phyloP scores from a whole-genome alignment of 2,113 vertebrate species.

The Tapirus terrestris region DNA sequence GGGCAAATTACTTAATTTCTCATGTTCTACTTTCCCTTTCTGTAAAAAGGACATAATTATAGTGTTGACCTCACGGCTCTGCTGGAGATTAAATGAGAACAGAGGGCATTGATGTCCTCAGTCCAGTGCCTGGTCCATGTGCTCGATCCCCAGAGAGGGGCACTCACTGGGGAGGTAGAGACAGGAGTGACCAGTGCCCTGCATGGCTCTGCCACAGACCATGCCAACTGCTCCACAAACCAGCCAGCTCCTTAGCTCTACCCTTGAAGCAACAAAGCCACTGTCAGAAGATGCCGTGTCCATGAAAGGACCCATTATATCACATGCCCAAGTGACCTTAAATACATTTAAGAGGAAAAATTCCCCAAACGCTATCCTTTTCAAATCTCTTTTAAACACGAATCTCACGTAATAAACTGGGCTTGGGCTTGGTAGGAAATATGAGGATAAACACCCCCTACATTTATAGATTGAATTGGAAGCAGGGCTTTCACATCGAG shows the following conservation, averaged over 20 bases:
- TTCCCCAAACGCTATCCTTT: not conserved
- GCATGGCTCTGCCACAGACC: not conserved
- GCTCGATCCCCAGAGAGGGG: not conserved
- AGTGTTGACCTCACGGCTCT: not conserved
- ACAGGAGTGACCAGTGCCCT: rapidly evolving
- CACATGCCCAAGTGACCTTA: not conserved
- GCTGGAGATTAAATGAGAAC: not conserved
- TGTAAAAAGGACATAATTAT: not conserved
- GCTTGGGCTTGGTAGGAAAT: not conserved
- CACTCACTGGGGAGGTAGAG: not conserved
- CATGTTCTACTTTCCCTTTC: not conserved
- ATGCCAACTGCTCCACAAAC: not conserved
- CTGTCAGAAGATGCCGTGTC: not conserved
- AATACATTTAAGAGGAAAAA: not conserved
- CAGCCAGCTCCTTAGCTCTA: not conserved
- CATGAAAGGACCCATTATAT: not conserved
- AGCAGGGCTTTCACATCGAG: not conserved
- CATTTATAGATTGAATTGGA: not conserved
- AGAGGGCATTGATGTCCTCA: not conserved
- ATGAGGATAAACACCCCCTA: not conserved
- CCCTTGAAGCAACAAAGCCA: not conserved
- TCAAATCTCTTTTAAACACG: not conserved
- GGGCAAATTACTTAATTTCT: not conserved
- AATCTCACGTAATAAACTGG: not conserved
- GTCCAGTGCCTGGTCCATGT: not conserved